Evolutionary conservation across 2,888 invertebrate genomes (phyloP), one percentile per base, ranked within the genome.

Genomic region (Vesta saturnalis): DNA sequence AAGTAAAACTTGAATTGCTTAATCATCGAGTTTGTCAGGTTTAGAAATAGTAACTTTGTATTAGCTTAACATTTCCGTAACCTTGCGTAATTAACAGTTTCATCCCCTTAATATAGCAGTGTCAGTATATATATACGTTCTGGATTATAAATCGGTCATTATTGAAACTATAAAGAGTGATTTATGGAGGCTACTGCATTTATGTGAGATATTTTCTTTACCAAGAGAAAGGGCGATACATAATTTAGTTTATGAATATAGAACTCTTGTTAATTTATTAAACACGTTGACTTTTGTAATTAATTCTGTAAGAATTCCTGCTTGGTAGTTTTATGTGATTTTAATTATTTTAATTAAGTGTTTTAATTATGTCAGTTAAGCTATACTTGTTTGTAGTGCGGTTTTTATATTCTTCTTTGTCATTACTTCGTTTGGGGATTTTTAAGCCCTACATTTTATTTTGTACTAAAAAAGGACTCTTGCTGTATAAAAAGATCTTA

Each of bases 291-390:
- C 15, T 47, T 23, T 47, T 47, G 47, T 47, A 15, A 16, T 47
- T 47, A 47, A 47, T 47, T 47, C 12, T 47, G 18, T 14, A 47
- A 1, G 47, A 15, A 14, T 47, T 47, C 47, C 15, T 43, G 5
- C 6, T 47, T 16, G 15, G 47, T 16, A 15, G 15, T 16, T 47
- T 47, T 47, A 47, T 16, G 18, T 16, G 47, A 47, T 16, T 47
- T 47, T 47, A 47, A 47, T 47, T 47, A 47, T 14, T 47, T 47
- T 47, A 47, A 47, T 21, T 54, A 54, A 54, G 21, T 19, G 23
- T 54, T 54, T 54, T 54, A 54, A 54, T 54, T 54, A 54, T 54
- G 6, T 22, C 54, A 8, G 19, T 54, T 54, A n/a, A 54, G 54
- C 19, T 54, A 4, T 54, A 23, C 23, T 18, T 23, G 54, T 19